These are phyloP conservation scores for Reinhardtius hippoglossoides DNA, from an alignment of 2,113 vertebrate genomes.

Conservation along the genomic window DNA sequence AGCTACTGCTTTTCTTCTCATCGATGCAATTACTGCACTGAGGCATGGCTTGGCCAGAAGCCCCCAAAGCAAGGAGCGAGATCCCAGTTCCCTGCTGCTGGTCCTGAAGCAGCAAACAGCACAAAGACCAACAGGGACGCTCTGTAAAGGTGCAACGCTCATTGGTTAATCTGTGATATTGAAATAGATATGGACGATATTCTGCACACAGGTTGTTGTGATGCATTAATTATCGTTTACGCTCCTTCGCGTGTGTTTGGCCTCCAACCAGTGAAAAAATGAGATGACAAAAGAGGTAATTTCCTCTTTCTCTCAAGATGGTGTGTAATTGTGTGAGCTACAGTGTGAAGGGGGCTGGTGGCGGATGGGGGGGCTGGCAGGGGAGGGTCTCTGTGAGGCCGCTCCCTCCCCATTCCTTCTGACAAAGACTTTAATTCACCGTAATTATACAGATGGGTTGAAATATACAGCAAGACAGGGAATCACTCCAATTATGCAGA, in stretches of 20 bases:
- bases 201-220: slow-evolving; percentile 30
- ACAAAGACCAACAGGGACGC: neutral
- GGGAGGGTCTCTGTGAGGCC: slow-evolving; percentile 29
- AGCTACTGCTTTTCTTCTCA: slow-evolving; percentile 61
- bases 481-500: slow-evolving; percentile 81
- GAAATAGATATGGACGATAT: slow-evolving; percentile 38
- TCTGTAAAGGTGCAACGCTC: slow-evolving; percentile 23
- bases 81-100: slow-evolving; percentile 26
- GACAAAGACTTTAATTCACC: slow-evolving; percentile 74
- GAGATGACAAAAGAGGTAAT: slow-evolving; percentile 77
- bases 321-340: slow-evolving; percentile 71
- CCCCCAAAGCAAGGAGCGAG: slow-evolving; percentile 23
- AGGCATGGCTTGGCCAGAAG: slow-evolving; percentile 39
- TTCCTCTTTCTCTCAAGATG: slow-evolving; percentile 75
- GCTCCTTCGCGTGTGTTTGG: slow-evolving; percentile 39
- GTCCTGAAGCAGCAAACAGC: slow-evolving; percentile 28
- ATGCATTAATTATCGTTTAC: slow-evolving; percentile 70
- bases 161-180: slow-evolving; percentile 32
- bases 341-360: slow-evolving; percentile 10
- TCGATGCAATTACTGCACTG: slow-evolving; percentile 71
- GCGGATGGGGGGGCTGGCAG: neutral
- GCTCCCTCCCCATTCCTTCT: slow-evolving; percentile 51
- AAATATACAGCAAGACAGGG: slow-evolving; percentile 78
- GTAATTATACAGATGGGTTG: slow-evolving; percentile 80
- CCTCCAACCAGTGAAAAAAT: slow-evolving; percentile 71